phyloP scores from a whole-genome alignment of 1,140 invertebrate species.

The Nasonia giraulti region DNA sequence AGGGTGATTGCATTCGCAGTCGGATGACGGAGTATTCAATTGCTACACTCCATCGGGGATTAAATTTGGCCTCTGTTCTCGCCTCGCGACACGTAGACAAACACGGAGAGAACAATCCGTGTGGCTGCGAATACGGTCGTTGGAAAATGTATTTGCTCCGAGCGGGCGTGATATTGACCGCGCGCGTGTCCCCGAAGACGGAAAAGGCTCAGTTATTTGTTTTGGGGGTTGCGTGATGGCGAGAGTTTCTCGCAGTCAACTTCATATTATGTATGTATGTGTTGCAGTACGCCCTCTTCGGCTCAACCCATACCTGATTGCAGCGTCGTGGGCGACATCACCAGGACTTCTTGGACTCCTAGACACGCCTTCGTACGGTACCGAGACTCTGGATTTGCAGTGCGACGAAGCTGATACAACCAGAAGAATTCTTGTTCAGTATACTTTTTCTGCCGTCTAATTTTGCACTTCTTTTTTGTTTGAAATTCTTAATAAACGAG shows the following conservation, averaged over 20 bases:
- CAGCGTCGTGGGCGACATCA: conserved; percentile 91
- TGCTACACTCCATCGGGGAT: neutral
- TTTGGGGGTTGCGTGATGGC: neutral
- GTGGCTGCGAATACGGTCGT: neutral
- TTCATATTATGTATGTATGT: conserved; percentile 4
- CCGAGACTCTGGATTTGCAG: neutral
- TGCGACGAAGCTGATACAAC: too few species aligned
- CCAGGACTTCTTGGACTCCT: conserved; percentile 89
- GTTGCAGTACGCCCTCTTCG: conserved; percentile 94
- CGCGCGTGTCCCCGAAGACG: neutral
- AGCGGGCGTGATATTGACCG: too few species aligned
- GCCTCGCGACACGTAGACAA: neutral
- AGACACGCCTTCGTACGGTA: conserved; percentile 71
- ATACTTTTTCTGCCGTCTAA: neutral
- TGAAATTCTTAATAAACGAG: neutral
- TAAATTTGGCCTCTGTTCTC: neutral
- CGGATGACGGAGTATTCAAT: too few species aligned
- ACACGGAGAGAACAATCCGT: neutral
- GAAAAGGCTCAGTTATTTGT: neutral
- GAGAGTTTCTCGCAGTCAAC: too few species aligned
- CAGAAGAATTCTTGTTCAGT: too few species aligned
- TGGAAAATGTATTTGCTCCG: neutral
- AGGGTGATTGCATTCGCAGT: too few species aligned
- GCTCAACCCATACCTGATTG: conserved; percentile 94
- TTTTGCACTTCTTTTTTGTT: neutral